These are phyloP conservation scores for Tetheella fluctuosa DNA, from an alignment of 2,888 invertebrate species.

Conservation along the genomic window DNA sequence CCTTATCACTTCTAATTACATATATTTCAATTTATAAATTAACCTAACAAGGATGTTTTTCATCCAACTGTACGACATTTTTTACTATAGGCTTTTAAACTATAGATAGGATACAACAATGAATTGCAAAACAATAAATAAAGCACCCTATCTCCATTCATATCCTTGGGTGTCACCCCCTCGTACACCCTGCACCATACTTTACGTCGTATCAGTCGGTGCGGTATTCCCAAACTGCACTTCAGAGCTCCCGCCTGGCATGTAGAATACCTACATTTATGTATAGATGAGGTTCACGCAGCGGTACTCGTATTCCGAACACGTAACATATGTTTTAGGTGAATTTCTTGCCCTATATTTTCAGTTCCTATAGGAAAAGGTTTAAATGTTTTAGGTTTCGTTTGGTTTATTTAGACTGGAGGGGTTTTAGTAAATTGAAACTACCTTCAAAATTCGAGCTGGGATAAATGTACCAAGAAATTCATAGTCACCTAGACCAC, in stretches of 20 bases:
- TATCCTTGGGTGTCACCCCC: constrained; percentile 32
- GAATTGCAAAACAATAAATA: constrained; percentile 27
- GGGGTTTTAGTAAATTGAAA: constrained; percentile 9
- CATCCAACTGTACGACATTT: no score
- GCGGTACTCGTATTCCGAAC: constrained; percentile 55
- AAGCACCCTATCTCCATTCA: constrained; percentile 33
- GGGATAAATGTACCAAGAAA: no score
- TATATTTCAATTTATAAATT: no score
- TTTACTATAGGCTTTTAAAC: no score
- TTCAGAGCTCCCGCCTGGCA: constrained; percentile 71
- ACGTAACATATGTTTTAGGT: constrained; percentile 69
- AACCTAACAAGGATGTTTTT: no score
- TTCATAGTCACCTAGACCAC: no score
- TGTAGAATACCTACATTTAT: constrained; percentile 49
- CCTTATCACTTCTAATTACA: no score
- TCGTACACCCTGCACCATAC: constrained; percentile 53
- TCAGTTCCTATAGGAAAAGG: constrained; percentile 26
- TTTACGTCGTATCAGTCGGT: constrained; percentile 82
- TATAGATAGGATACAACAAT: no score
- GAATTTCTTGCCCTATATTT: constrained; percentile 54
- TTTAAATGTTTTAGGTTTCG: constrained; percentile 13
- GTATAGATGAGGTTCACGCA: constrained; percentile 35
- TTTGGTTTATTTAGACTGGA: constrained; percentile 1
- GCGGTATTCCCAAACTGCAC: constrained; percentile 84
- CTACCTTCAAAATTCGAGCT: background rate